Base-by-base conservation (phyloP, 2,113 vertebrate species). In the Megalops atlanticus region DNA sequence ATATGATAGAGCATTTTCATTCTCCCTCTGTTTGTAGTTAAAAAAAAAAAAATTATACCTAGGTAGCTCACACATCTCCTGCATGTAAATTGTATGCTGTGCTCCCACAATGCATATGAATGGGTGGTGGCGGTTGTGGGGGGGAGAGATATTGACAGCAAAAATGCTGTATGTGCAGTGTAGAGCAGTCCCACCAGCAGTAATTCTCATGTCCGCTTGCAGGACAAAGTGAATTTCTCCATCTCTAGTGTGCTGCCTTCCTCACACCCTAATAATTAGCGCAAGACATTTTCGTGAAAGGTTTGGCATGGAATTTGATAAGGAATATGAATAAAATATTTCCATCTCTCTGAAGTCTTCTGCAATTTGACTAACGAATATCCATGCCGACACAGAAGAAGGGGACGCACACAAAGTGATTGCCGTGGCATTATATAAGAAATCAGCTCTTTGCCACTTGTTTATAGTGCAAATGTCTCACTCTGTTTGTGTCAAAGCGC, bases 391-490 rank as follows among this genome's bases (percentile, higher is more conserved):
- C 24, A 54, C 8, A 54, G 40, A 31, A 77, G 52, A n/a, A 38
- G 54, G 72, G 52, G 72, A 27, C 45, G 74, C 45, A 76, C 41
- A 75, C 78, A 58, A 83, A 82, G 58, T 72, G 6, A 80, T 14
- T 45, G 6, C 40, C 14, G 78, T 64, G 74, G 72, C 36, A 54
- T 81, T 83, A 77, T 84, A 84, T 81, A 82, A 79, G 73, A 85
- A 77, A 80, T 76, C 78, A 68, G 69, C 40, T 72, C 72, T 84
- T 84, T 83, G 33, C 74, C 74, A 73, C 71, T 78, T 82, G 81
- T 86, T 84, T 87, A 85, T 84, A 87, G 85, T 87, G 83, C 80
- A 85, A 84, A 85, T 89, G 74, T 84, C 70, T 85, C 83, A 40
- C 81, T 85, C 80, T 81, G 80, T 81, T 78, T 84, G 81, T 80